Base-by-base conservation (phyloP, 2,113 vertebrate genomes). In the human (Homo sapiens) region DNA sequence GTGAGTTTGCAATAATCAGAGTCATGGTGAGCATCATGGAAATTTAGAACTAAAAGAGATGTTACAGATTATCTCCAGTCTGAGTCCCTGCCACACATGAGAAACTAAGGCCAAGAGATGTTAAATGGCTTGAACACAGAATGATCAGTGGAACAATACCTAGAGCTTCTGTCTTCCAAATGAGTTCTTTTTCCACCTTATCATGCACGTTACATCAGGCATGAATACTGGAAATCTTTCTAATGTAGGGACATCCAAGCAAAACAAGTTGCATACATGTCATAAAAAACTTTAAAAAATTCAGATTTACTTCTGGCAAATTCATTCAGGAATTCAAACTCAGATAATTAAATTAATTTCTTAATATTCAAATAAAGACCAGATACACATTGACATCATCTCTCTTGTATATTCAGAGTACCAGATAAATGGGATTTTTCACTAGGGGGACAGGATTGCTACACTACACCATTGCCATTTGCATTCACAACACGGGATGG, bases 321-420 rank as follows among this genome's bases (percentile, higher is more conserved):
- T 75, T 82, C 45, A 52, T 23, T 76, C 80, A 89, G 45, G 35
- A 93, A 86, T 96, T 91, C 68, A 86, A 50, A 91, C 27, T 73
- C 27, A 45, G 9, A 12, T 76, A 72, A 80, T 40, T 82, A 50
- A 66, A 82, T 66, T 72, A 11, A 89, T 81, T 76, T 75, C 12
- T n/a, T 86, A 35, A 55, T 83, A 38, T 85, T 91, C 52, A 79
- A 55, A 59, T 59, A 70, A 90, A 90, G 14, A 20, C 45, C 50
- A 89, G 0, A 22, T 83, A 64, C 4, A 22, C 23, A 20, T 57
- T 6, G 52, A 2, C 14, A 45, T 70, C 11, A 11, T 43, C 82
- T 86, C 45, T 38, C 2, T 64, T 87, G 13, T 40, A 18, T 12
- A 82, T 64, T 72, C 3, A 4, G 43, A 79, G 22, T 50, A 30